Base-by-base conservation (phyloP, 2,888 invertebrate species). In the Penaeus monodon region DNA sequence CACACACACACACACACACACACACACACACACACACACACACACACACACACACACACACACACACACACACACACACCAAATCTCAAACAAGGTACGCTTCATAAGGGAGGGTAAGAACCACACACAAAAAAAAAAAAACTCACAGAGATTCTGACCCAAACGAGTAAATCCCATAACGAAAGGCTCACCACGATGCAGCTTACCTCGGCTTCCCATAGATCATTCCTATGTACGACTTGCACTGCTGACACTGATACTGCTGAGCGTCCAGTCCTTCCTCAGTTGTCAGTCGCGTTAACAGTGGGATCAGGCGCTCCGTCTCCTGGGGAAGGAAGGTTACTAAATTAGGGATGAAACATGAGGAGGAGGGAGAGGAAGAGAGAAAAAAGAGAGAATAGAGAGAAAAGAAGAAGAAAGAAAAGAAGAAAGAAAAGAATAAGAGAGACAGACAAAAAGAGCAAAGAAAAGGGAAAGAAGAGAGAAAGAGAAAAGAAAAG, bases 231-330 rank as follows among this genome's bases (percentile, higher is more conserved):
- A 97, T 94, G 27, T 94, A 93, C 0, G 95, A 93, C 88, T 94
- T 94, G 91, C 97, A 97, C 73, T 94, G 94, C 64, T 87, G 63
- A 66, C 90, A 90, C 90, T 96, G 94, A 93, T 97, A 98, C 91
- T 97, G 96, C 92, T 98, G 98, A 27, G 93, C 92, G 92, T 97
- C 97, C 33, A 98, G 93, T 0, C 98, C 98, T 90, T 94, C 94
- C 92, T 98, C 98, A 10, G 74, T 82, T n/a, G 88, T 83, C 22
- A 90, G 68, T 27, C 84, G 29, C 27, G 88, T 82, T n/a, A 88
- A 68, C 44, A 85, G 66, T 0, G 83, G 87, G 38, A 78, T 63
- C n/a, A 84, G 87, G 10, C 80, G 65, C 10, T n/a, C 79, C 57
- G 70, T 87, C 22, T 87, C 84, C 87, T 87, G 84, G 27, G 76